Evolutionary conservation across 2,113 vertebrate genomes (phyloP), one percentile per base, ranked within the genome.

Genomic region (Meleagris gallopavo): DNA sequence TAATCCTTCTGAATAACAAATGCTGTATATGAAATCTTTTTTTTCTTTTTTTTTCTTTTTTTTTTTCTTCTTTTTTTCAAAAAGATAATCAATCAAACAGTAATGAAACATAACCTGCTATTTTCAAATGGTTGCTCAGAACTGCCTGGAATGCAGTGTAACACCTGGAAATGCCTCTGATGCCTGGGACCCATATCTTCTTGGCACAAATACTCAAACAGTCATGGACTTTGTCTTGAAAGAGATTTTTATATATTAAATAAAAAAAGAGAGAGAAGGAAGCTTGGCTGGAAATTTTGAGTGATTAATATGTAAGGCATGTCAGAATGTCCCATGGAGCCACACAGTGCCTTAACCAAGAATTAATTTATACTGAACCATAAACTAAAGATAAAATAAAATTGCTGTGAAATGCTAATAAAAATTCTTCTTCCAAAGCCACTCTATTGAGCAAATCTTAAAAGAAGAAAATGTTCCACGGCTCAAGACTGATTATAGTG

Each of bases 381-480:
- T 91, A 91, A 89, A 92, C 84, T 70, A 94, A 93, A 93, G 62
- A 87, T 75, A 91, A 94, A 90, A 60, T 40, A 94, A 89, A 90
- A 94, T 75, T 94, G n/a, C 76, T 91, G 30, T 93, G 94, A 94
- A 94, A 94, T 41, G 50, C 21, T 94, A 89, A 89, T 88, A 91
- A 64, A 87, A 77, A 52, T 10, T 15, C 15, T 40, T 48, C 72
- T 88, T 91, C 86, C 48, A 79, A 92, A 90, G 74, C 74, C 83
- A 70, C 25, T 75, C 76, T 79, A 91, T 95, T 45, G 36, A 86
- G 55, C 4, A 50, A 71, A 97, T 93, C 78, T 90, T 97, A 90
- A 84, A 91, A 91, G 82, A 75, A 96, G 86, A 96, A 95, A 78
- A 52, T 18, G 5, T 84, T 93, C 15, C 19, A 55, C 0, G 2